Conservation (phyloP, 2,888 invertebrate species). For the Acleris sparsana region DNA sequence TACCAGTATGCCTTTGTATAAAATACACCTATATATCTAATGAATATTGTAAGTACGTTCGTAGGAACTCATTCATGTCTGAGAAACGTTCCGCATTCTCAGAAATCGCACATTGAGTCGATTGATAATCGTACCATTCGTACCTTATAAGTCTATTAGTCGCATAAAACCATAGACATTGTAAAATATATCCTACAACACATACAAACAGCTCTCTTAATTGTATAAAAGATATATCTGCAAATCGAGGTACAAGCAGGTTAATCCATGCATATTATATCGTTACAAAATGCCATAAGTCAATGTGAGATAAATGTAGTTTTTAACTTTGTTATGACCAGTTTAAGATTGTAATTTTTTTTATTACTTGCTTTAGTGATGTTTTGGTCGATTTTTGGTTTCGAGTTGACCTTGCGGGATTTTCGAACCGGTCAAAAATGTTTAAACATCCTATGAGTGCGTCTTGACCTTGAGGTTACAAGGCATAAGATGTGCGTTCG, state of each 20-base stretch:
- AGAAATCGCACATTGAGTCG: too few relatives aligned
- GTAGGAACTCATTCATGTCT: too few relatives aligned
- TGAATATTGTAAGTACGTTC: too few relatives aligned
- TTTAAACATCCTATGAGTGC: background rate
- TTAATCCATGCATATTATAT: background rate
- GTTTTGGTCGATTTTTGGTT: background rate
- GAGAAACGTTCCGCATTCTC: too few relatives aligned
- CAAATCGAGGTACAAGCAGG: background rate
- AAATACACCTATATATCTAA: too few relatives aligned
- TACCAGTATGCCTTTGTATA: too few relatives aligned
- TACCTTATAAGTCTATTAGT: too few relatives aligned
- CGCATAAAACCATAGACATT: background rate
- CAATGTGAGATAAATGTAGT: background rate
- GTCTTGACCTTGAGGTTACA: conserved; percentile 1
- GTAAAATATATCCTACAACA: background rate
- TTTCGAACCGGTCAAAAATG: background rate
- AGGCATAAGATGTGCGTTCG: too few relatives aligned
- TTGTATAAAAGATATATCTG: background rate
- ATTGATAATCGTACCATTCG: too few relatives aligned
- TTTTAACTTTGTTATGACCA: background rate
- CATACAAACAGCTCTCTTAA: background rate
- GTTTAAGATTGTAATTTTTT: background rate
- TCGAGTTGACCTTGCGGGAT: background rate
- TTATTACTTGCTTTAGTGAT: background rate
- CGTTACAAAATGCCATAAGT: background rate